Base-by-base conservation (phyloP, 2,113 vertebrate species). In the Dendropsophus ebraccatus region DNA sequence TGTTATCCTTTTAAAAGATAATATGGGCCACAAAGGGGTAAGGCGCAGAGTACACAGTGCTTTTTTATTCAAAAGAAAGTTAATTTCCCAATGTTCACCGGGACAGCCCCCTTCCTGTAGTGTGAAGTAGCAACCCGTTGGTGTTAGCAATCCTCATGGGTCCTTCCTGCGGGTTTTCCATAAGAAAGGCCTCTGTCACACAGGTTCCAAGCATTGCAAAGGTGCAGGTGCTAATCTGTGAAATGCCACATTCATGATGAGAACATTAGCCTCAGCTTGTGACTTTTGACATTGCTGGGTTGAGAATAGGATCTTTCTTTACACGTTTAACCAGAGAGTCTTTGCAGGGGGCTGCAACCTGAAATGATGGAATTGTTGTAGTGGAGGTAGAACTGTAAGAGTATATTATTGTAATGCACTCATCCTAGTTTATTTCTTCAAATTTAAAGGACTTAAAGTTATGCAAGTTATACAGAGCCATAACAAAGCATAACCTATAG, bases 1-100 rank as follows among this genome's bases (percentile, higher is more conserved):
- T 86, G 76, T 86, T 86, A 60, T 58, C 84, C 65, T 86, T 79
- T 86, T 79, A 79, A 79, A 85, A 37, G 62, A 58, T 85, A 86
- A 80, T 86, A 75, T 23, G 30, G 25, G 23, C 76, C 21, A 80
- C 50, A 67, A 72, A 54, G 76, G 70, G 76, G 62, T 56, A 86
- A 86, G 50, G 28, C 17, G 30, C 76, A 80, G 49, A 86, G 77
- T 72, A 45, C 84, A 81, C 84, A 86, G 9, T 72, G 76, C 65
- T 81, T 80, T 86, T 45, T 65, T 77, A 65, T 77, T 67, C 16
- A 47, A 80, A 70, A 35, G 74, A 79, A 52, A 49, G 49, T 81
- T 81, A 17, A 56, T 37, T 86, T 72, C 30, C 77, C 84, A 81
- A 25, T 32, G 50, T 41, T 50, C 69, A n/a, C 50, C 19, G 25